Evolutionary conservation across 2,113 vertebrate genomes (phyloP).

Genomic region (Corapipo altera): DNA sequence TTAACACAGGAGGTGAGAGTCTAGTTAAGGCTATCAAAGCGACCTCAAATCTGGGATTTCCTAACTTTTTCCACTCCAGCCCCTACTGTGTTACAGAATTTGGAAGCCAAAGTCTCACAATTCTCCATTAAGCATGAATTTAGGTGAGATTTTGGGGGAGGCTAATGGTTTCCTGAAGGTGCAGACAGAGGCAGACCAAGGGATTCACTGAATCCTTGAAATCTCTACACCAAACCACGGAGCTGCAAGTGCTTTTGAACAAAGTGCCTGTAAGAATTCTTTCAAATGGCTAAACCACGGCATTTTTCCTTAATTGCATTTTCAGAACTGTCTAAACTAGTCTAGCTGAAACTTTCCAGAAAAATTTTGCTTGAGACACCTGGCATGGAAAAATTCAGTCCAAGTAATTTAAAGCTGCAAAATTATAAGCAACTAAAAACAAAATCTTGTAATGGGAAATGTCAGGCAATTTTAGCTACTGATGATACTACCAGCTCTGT

Average conservation of each 20-base stretch:
- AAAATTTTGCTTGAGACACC: conserved; percentile 58
- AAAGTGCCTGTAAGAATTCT: background rate
- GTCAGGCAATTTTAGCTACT: conserved; percentile 53
- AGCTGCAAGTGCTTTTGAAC: background rate
- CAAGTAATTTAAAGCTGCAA: conserved; percentile 59
- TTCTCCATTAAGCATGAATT: background rate
- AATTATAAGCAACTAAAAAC: conserved; percentile 53
- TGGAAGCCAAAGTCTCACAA: background rate
- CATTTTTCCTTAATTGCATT: conserved; percentile 49
- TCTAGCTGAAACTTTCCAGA: conserved; percentile 63
- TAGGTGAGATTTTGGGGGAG: background rate
- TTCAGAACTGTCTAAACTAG: conserved; percentile 55
- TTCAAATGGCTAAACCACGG: background rate
- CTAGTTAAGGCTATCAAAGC: background rate
- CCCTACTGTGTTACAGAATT: background rate
- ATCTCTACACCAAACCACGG: background rate
- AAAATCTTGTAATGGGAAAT: conserved; percentile 63
- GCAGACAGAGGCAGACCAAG: background rate
- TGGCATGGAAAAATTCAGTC: conserved; percentile 64
- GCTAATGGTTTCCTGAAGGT: background rate
- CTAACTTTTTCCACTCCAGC: background rate
- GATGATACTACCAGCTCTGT: conserved; percentile 45
- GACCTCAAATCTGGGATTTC: background rate
- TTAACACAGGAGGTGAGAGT: background rate
- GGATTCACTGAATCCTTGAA: background rate